A percentile compares a stretch with the other conserved stretches of the same genome.
phyloP scores from a whole-genome alignment of 1,140 invertebrate species.

The Drosophila littoralis region DNA sequence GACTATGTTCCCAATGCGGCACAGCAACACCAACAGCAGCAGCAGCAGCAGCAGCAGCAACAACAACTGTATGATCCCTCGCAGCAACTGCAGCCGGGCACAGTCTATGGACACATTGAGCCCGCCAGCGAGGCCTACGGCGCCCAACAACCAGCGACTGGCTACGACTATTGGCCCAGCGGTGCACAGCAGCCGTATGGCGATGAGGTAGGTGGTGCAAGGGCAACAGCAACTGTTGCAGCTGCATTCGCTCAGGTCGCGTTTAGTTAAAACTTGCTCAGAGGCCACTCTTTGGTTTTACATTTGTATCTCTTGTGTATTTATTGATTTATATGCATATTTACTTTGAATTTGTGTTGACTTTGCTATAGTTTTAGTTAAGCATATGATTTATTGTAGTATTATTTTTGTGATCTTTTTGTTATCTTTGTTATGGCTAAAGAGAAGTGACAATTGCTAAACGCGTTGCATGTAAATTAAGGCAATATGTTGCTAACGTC shows the following conservation, averaged over 20 bases:
- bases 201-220: slow-evolving; percentile 60
- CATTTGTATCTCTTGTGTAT: slow-evolving; percentile 1
- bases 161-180: slow-evolving; percentile 65
- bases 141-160: slow-evolving; percentile 28
- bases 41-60: slow-evolving; percentile 42
- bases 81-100: slow-evolving; percentile 21
- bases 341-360: slow-evolving; percentile 8
- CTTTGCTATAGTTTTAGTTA: slow-evolving; percentile 15
- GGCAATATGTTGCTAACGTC: slow-evolving; percentile 54
- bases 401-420: slow-evolving; percentile 16
- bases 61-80: slow-evolving; percentile 37
- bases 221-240: not conserved
- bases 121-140: slow-evolving; percentile 33
- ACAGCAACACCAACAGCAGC: slow-evolving; percentile 38
- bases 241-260: slow-evolving; percentile 7
- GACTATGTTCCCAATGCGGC: slow-evolving; percentile 67
- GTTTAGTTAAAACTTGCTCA: slow-evolving; percentile 27
- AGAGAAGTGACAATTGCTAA: slow-evolving; percentile 25
- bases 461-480: slow-evolving; percentile 37
- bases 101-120: slow-evolving; percentile 45
- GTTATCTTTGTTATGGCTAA: slow-evolving; percentile 36
- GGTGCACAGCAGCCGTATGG: slow-evolving; percentile 64
- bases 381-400: slow-evolving; percentile 16
- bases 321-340: slow-evolving; percentile 8
- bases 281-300: slow-evolving; percentile 22